Evolutionary conservation across 2,888 invertebrate genomes (phyloP), one percentile per base, ranked within the genome.

Genomic region (Cynaeus angustus): DNA sequence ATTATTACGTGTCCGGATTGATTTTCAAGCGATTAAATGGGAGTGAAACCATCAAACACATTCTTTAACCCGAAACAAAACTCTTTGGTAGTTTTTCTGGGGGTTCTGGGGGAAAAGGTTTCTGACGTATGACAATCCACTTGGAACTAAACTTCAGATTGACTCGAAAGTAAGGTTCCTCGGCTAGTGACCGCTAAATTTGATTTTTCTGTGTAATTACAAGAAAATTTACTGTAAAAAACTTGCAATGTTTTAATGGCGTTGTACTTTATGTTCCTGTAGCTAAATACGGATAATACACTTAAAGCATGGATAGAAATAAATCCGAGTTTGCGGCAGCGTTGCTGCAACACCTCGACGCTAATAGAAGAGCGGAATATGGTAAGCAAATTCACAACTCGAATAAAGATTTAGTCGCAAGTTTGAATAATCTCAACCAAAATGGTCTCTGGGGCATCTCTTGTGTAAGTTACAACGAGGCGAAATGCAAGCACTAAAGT

Each of bases 321-420:
- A 50, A 50, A 10, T 3, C 12, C n/a, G 37, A 37, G 38, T 38
- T 55, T 55, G 55, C 55, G 38, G 37, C 38, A 9, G 55, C 16
- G 10, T 16, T 16, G 30, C 55, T 38, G 37, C 38, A 52, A 16
- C 21, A 58, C 56, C 28, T 58, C 8, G 41, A 41, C 26, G 43
- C 14, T 14, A 41, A 21, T 10, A 41, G 56, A 41, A 41, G 56
- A 56, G 56, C 14, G 9, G 38, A 55, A 55, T 37, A 26, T 16
- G 43, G 5, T 16, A 43, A 58, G 43, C n/a, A 58, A 43, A 58
- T 58, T 58, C 56, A 43, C 43, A 43, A 43, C 56, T 58, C 56
- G 56, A 58, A 58, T 58, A 58, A 58, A 58, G 56, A 58, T 58
- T 58, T 43, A 43, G 56, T 8, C 56, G 5, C 43, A 9, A 43